phyloP scores from a whole-genome alignment of 2,888 invertebrate genomes.

The Entomobrya proxima region DNA sequence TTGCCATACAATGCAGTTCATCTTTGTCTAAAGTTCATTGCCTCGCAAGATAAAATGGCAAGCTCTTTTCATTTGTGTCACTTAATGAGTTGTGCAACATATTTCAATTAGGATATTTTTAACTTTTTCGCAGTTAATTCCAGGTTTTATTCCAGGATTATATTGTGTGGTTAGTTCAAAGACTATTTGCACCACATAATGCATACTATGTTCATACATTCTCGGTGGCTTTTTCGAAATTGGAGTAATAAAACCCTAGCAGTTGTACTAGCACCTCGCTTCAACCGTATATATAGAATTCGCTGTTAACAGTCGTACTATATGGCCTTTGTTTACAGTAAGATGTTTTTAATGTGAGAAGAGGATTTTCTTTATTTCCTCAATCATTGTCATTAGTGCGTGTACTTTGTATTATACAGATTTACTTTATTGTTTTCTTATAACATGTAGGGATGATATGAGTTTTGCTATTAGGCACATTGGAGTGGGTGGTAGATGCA shows the following conservation, averaged over 20 bases:
- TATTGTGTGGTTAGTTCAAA: background rate
- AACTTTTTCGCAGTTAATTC: background rate
- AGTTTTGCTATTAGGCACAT: background rate
- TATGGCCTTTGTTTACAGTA: conserved; percentile 28
- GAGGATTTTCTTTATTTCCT: conserved; percentile 59
- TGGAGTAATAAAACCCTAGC: background rate
- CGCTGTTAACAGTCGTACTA: background rate
- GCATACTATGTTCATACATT: background rate
- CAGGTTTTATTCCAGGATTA: background rate
- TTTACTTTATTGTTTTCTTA: conserved; percentile 45
- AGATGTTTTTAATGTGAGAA: conserved; percentile 48
- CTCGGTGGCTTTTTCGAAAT: background rate
- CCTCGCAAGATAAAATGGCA: background rate
- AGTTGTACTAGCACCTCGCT: background rate
- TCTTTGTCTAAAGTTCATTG: conserved; percentile 17
- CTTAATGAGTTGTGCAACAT: background rate
- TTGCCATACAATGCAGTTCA: background rate
- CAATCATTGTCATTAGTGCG: conserved; percentile 57
- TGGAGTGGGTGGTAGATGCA: background rate
- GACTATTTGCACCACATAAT: background rate
- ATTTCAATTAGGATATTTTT: background rate
- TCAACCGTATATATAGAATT: background rate
- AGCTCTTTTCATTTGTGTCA: background rate
- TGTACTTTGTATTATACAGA: conserved; percentile 23
- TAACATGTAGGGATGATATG: too few relatives aligned